Evolutionary conservation across 2,888 invertebrate genomes (phyloP).

Genomic region (Lochmaea crataegi): DNA sequence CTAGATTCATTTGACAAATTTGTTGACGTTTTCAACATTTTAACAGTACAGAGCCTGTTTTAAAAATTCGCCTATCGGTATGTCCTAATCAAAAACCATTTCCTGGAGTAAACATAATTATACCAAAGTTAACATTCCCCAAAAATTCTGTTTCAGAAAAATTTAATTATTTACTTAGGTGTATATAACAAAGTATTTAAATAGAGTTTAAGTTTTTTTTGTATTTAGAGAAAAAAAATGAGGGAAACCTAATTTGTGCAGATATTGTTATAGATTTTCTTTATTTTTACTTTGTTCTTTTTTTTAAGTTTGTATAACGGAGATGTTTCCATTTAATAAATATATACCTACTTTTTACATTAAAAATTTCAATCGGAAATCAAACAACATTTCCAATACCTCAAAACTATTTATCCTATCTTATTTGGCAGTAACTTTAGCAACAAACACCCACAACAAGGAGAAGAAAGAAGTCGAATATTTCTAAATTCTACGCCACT

Average conservation of each 20-base stretch:
- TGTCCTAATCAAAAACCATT: background rate
- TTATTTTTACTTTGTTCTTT: constrained; percentile 51
- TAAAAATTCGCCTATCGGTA: background rate
- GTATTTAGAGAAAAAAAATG: constrained; percentile 44
- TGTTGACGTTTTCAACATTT: background rate
- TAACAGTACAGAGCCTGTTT: background rate
- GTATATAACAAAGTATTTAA: constrained; percentile 64
- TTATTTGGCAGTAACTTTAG: too few species aligned
- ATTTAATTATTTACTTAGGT: constrained; percentile 60
- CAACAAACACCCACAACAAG: too few species aligned
- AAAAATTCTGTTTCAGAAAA: constrained; percentile 64
- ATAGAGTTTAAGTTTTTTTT: constrained; percentile 56
- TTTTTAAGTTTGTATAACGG: constrained; percentile 50
- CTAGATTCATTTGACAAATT: background rate
- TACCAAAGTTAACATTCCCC: constrained; percentile 83
- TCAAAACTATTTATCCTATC: too few species aligned
- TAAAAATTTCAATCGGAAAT: background rate
- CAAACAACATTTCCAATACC: too few species aligned
- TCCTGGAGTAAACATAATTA: constrained; percentile 61
- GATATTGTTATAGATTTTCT: constrained; percentile 54
- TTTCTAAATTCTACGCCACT: too few species aligned
- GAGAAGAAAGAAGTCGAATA: too few species aligned
- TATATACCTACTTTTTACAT: background rate
- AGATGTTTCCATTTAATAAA: constrained; percentile 13
- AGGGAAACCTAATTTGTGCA: constrained; percentile 46